phyloP scores from a whole-genome alignment of 1,140 invertebrate species.

The Oncopeltus fasciatus region DNA sequence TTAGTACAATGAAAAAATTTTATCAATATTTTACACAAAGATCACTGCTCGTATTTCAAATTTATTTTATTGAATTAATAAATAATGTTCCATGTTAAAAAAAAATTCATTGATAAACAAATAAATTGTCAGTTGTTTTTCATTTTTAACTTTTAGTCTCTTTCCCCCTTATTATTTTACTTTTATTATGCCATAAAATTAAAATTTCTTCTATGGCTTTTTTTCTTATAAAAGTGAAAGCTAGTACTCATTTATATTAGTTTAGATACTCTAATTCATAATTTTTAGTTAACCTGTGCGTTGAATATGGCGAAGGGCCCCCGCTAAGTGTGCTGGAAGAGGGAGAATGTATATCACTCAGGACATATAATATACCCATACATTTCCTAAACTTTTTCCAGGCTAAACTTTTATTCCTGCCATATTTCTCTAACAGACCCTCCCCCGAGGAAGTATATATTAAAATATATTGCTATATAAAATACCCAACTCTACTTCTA shows the following conservation, averaged over 20 bases:
- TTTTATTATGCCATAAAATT: too few species aligned
- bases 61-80: too few species aligned
- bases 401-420: slow-evolving; percentile 2
- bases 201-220: background rate
- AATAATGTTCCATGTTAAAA: too few species aligned
- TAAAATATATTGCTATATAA: slow-evolving; percentile 9
- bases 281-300: slow-evolving; percentile 7
- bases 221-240: background rate
- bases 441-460: slow-evolving; percentile 3
- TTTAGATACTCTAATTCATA: slow-evolving; percentile 6
- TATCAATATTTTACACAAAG: too few species aligned
- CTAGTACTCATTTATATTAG: background rate
- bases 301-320: background rate
- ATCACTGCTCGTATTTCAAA: too few species aligned
- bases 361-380: slow-evolving; percentile 9
- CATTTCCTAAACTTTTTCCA: slow-evolving; percentile 10
- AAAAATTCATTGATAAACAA: too few species aligned
- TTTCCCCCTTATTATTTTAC: too few species aligned
- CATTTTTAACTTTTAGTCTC: too few species aligned
- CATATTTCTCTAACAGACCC: slow-evolving; percentile 6
- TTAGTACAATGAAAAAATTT: too few species aligned
- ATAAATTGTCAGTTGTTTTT: too few species aligned
- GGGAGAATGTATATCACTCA: slow-evolving; percentile 3
- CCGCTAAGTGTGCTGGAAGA: too few species aligned
- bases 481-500: slow-evolving; percentile 5